Base-by-base conservation (phyloP, 2,888 invertebrate genomes). In the Antitype chi region DNA sequence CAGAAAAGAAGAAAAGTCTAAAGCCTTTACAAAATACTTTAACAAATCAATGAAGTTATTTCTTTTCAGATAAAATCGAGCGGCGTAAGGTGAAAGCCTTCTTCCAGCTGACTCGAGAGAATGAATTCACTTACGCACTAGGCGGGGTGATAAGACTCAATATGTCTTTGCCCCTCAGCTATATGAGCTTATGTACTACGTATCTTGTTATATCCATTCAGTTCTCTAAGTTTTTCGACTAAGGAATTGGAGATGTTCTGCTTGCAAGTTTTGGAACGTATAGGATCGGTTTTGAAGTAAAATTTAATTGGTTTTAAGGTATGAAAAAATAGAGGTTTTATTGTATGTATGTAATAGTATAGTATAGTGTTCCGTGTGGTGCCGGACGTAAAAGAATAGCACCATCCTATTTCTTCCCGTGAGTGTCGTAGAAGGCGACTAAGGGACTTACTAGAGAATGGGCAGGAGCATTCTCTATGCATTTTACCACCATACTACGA, bases 121-220 rank as follows among this genome's bases (percentile, higher is more conserved):
- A 91, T 52, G 93, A 94, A 74, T 95, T 96, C 74, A 88, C 91
- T 20, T 96, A 95, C 87, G 91, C 93, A 3, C 87, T 96, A 20
- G 94, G 93, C 81, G 95, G 94, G 0, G 91, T 95, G 62, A 93
- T 96, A 74, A 91, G 91, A 52, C 91, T 96, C 15, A 93, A 95
- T 77, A 95, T 96, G 95, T 93, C 94, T 3, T 83, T 96, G 9
- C 96, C 96, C 11, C 91, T 96, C 0, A 94, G 93, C 78, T 96
- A 94, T 81, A 89, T 92, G 57, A 94, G 94, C 74, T 89, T 96
- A 4, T 96, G 96, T 81, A 93, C 95, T 2, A 95, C 96, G 0
- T 96, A 96, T 70, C 87, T 96, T 0, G 94, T 96, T 55, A 96
- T 96, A 66, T 91, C 94, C 32, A 93, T 96, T 86, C 96, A 96